Percentiles rank a stretch among this genome's conserved stretches.
Evolutionary conservation across 2,113 vertebrate species (phyloP).

Genomic region (Dryoscopus gambensis): DNA sequence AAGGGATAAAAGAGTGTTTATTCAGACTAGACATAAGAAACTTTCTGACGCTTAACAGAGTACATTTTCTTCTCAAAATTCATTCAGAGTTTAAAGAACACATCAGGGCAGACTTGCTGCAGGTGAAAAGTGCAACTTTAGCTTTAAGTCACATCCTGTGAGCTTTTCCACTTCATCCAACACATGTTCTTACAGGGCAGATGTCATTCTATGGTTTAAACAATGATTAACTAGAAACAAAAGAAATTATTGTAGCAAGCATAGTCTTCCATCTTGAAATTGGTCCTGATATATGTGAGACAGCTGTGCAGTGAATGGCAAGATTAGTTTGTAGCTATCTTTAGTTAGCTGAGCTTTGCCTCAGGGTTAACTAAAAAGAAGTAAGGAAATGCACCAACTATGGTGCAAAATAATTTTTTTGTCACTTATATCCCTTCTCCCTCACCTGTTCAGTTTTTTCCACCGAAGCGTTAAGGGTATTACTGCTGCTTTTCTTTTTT

Average conservation of each 20-base stretch:
- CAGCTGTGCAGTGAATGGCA: background rate
- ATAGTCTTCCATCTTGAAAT: background rate
- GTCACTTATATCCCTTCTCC: background rate
- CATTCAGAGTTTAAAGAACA: background rate
- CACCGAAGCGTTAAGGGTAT: background rate
- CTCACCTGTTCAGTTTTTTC: background rate
- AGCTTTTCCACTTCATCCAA: background rate
- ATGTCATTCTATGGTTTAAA: background rate
- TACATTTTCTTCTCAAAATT: background rate
- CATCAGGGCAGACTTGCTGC: background rate
- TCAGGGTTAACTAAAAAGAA: background rate
- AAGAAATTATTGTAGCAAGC: background rate
- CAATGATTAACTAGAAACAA: background rate
- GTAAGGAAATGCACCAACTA: background rate
- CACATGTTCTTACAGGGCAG: background rate
- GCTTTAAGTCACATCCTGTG: background rate
- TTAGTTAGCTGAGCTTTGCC: background rate
- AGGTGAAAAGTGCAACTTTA: background rate
- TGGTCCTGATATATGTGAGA: background rate
- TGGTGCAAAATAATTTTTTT: background rate
- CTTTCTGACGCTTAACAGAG: background rate
- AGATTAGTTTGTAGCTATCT: background rate
- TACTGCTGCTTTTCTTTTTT: background rate
- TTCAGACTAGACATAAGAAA: background rate
- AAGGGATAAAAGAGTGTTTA: background rate